Percentiles rank a stretch among this genome's conserved stretches.
phyloP scores from a whole-genome alignment of 2,888 invertebrate genomes.

The Melieria picta region DNA sequence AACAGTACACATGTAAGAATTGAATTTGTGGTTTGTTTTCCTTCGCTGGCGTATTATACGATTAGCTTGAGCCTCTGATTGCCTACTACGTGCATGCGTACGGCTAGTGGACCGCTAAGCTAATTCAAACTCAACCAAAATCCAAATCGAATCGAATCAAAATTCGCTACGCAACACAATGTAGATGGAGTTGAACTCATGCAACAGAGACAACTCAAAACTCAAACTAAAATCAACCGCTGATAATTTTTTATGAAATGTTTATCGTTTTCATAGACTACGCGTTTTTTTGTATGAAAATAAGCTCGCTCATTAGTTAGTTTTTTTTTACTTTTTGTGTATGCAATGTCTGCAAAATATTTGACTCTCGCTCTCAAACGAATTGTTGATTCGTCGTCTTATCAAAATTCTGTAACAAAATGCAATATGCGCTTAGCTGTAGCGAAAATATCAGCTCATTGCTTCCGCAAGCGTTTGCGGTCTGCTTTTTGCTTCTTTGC shows the following conservation, averaged over 20 bases:
- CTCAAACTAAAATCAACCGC: no score
- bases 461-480: not conserved
- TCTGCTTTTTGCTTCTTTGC: not conserved
- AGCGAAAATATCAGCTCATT: constrained; percentile 5
- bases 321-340: not conserved
- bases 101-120: no score
- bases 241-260: not conserved
- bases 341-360: not conserved
- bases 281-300: not conserved
- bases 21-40: not conserved
- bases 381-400: not conserved
- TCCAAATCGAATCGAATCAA: no score
- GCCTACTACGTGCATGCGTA: no score
- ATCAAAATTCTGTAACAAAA: constrained; percentile 5
- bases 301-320: not conserved
- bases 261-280: not conserved
- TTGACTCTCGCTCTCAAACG: not conserved
- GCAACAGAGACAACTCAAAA: no score
- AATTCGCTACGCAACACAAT: no score
- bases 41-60: no score
- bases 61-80: no score
- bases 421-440: constrained; percentile 1
- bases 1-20: constrained; percentile 26
- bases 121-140: no score
- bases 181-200: no score